These are phyloP conservation scores for Lytechinus pictus DNA, from an alignment of 35 echinoderm and acorn worm genomes.

Conservation along the genomic window DNA sequence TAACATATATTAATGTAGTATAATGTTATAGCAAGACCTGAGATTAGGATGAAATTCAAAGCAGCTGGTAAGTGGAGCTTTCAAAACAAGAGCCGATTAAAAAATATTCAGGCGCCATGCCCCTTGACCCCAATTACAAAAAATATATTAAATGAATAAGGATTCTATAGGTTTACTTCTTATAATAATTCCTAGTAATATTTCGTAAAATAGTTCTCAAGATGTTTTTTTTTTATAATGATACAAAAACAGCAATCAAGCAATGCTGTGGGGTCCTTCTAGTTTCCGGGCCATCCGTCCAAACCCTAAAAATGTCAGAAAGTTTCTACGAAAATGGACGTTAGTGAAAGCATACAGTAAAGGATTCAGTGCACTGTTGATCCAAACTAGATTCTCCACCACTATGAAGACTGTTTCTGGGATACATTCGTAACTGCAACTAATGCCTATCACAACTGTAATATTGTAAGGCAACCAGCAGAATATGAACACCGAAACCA, in stretches of 20 bases:
- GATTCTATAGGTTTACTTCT: too few species aligned
- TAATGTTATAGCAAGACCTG: too few species aligned
- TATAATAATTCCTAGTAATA: too few species aligned
- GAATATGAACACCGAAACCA: conserved; percentile 40
- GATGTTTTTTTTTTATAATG: too few species aligned
- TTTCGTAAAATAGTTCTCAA: too few species aligned
- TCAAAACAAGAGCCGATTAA: too few species aligned
- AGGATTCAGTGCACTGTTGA: conserved; percentile 28
- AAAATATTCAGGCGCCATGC: too few species aligned
- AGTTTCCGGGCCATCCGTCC: neutral
- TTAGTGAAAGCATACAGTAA: conserved; percentile 48
- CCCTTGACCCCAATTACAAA: too few species aligned
- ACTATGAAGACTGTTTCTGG: neutral
- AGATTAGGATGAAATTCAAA: too few species aligned
- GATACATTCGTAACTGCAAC: conserved; percentile 27
- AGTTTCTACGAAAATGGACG: conserved; percentile 45
- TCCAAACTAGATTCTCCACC: conserved; percentile 26
- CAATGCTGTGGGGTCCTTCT: neutral
- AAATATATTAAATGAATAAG: too few species aligned
- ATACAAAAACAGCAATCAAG: neutral
- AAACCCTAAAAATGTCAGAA: conserved; percentile 30
- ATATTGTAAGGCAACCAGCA: conserved; percentile 41
- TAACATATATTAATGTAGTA: too few species aligned
- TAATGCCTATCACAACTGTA: neutral
- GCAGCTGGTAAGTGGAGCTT: too few species aligned